Base-by-base conservation (phyloP, 2,888 invertebrate genomes). In the Rhaphigaster nebulosa region DNA sequence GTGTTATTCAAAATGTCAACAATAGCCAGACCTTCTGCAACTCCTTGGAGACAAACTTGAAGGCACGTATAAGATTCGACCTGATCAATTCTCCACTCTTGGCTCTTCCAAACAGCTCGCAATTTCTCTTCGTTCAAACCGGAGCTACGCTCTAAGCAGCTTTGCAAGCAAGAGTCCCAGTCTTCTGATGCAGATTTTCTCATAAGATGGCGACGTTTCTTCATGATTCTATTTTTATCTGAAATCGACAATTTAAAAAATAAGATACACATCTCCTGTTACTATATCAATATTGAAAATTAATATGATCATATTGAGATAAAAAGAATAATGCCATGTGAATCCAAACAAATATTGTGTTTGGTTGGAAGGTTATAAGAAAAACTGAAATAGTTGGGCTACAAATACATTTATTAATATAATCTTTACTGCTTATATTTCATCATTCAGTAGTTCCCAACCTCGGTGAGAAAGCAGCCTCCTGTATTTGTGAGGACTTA, bases 1-100 rank as follows among this genome's bases (percentile, higher is more conserved):
- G 50, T 38, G 26, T 54, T n/a, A 34, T 88, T 54, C 3, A 88
- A 13, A 56, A 54, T 90, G 54, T 90, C 90, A 26, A 50, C 34
- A 23, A 90, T 29, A 90, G 54, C 56, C 29, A 90, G 41, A 23
- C 90, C 90, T 87, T 90, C 90, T 8, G 56, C 90, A 41, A 84
- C 84, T 26, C 84, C 90, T 87, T 90, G 90, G 20, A 90, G 87
- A 56, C 84, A 90, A 38, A 87, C 87, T 60, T 90, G 90, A n/a
- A 90, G 90, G 18, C 90, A 90, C 0, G 87, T 38, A n/a, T 45
- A 90, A 38, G 90, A 50, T 87, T 90, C 76, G 0, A 90, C 41
- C 80, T 90, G 84, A 0, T n/a, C 26, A 15, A 90, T 52, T 41
- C 90, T 80, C 54, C 54, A 84, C 20, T 87, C 90, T 0, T 87